Percentiles rank a stretch among this genome's conserved stretches.
phyloP scores from a whole-genome alignment of 2,888 invertebrate genomes.

The Metallyticus violacea region DNA sequence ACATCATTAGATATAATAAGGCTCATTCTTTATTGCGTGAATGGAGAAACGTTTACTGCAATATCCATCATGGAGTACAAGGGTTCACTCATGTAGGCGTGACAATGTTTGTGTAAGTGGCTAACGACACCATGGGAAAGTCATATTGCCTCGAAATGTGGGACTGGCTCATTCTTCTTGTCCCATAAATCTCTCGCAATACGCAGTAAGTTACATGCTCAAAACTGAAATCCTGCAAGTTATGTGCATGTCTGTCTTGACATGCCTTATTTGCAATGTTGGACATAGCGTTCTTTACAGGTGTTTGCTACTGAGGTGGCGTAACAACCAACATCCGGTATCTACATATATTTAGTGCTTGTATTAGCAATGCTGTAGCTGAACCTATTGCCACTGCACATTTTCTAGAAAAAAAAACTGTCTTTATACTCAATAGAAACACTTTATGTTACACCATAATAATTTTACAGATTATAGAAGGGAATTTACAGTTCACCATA shows the following conservation, averaged over 20 bases:
- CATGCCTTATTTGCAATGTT: not conserved
- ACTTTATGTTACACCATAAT: too few species aligned
- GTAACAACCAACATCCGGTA: not conserved
- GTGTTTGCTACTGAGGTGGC: not conserved
- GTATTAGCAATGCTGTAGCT: too few species aligned
- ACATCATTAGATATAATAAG: slow-evolving; percentile 15
- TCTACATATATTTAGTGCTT: too few species aligned
- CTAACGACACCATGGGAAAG: not conserved
- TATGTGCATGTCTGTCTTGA: not conserved
- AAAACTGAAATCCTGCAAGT: not conserved
- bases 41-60: not conserved
- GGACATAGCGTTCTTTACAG: not conserved
- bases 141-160: not conserved
- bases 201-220: not conserved
- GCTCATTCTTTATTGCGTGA: slow-evolving; percentile 7
- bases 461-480: too few species aligned
- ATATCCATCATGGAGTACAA: not conserved
- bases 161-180: not conserved
- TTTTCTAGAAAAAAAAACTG: too few species aligned
- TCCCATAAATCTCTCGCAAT: not conserved
- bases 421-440: too few species aligned
- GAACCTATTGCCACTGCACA: too few species aligned
- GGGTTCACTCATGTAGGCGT: not conserved
- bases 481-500: too few species aligned
- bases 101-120: not conserved